phyloP scores from a whole-genome alignment of 1,140 invertebrate genomes.

The Gryon sp. region DNA sequence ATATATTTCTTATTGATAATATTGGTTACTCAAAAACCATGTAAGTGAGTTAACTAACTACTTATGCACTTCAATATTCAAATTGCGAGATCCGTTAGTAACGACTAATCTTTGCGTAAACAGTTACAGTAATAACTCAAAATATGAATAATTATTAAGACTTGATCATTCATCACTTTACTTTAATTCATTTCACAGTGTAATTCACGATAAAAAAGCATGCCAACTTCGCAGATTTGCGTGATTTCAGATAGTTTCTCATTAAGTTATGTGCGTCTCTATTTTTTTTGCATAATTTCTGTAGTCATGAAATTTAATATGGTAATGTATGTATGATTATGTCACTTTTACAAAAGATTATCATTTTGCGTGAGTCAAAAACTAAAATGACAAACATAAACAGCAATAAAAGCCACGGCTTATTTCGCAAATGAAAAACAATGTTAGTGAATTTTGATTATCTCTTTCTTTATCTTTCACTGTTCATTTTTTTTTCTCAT shows the following conservation, averaged over 20 bases:
- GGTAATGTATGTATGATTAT: constrained; percentile 56
- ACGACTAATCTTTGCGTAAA: constrained; percentile 29
- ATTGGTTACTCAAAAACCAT: too few relatives aligned
- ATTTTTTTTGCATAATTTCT: constrained; percentile 49
- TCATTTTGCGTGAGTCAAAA: constrained; percentile 27
- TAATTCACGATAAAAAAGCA: constrained; percentile 32
- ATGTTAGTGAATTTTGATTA: constrained; percentile 6
- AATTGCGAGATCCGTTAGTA: constrained; percentile 44
- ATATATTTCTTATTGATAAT: not conserved
- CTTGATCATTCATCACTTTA: constrained; percentile 46
- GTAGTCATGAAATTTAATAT: constrained; percentile 51
- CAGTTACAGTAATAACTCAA: constrained; percentile 54
- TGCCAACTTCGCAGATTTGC: constrained; percentile 16
- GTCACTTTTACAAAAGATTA: constrained; percentile 51
- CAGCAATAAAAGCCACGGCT: constrained; percentile 18
- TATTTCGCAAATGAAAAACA: not conserved
- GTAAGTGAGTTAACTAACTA: not conserved
- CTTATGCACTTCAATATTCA: constrained; percentile 39
- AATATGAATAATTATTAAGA: constrained; percentile 48
- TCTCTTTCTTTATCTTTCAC: too few relatives aligned
- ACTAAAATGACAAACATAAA: constrained; percentile 28
- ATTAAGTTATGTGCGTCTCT: constrained; percentile 47
- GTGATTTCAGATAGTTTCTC: constrained; percentile 34
- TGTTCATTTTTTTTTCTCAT: too few relatives aligned
- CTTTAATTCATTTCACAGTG: constrained; percentile 33